Evolutionary conservation across 2,888 invertebrate genomes (phyloP).

Genomic region (Iphiclides podalirius): DNA sequence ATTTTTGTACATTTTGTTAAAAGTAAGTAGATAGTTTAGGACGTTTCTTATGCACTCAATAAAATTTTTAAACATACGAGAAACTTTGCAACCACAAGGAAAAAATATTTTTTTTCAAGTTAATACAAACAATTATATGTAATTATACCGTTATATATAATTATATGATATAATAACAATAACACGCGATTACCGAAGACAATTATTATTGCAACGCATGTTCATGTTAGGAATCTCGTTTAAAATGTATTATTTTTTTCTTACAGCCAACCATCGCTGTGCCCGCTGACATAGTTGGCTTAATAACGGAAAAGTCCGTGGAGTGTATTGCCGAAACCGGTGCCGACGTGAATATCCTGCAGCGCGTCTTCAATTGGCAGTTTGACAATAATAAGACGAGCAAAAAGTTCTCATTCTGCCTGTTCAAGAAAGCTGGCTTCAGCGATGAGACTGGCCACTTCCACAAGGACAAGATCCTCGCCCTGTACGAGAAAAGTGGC

Average conservation of each 20-base stretch:
- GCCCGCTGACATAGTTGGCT: constrained; percentile 13
- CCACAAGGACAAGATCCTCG: constrained; percentile 10
- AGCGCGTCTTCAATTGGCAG: constrained; percentile 12
- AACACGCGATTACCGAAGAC: no score
- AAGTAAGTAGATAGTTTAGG: no score
- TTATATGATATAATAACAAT: no score
- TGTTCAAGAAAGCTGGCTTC: constrained; percentile 14
- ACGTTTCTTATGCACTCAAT: no score
- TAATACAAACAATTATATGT: no score
- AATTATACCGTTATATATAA: no score
- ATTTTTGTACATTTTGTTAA: no score
- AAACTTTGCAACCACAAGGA: no score
- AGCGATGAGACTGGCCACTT: constrained; percentile 14
- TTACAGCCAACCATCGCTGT: constrained; percentile 2
- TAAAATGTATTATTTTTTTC: not conserved
- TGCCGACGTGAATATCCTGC: constrained; percentile 2
- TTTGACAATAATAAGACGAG: constrained; percentile 5
- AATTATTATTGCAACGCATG: no score
- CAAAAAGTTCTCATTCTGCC: constrained; percentile 20
- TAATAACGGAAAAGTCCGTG: constrained; percentile 12
- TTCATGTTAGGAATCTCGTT: no score
- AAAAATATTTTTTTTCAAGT: no score
- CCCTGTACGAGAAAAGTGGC: constrained; percentile 8
- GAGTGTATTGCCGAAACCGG: constrained; percentile 21
- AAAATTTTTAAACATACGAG: no score